Evolutionary conservation across 2,113 vertebrate species (phyloP).

Genomic region (Oreocharis arfaki): DNA sequence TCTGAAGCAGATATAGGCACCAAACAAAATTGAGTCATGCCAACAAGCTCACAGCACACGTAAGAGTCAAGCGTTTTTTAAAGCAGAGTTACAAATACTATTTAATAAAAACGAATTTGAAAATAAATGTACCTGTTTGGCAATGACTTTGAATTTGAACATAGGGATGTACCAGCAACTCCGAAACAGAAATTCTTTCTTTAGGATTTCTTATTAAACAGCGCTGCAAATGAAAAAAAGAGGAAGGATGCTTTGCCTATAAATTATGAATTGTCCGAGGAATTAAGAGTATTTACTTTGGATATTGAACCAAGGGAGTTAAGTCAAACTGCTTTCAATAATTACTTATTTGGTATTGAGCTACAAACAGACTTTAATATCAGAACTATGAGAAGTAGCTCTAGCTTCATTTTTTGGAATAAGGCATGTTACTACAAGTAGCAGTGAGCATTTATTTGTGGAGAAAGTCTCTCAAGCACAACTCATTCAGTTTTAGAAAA

Average conservation of each 20-base stretch:
- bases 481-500: not conserved
- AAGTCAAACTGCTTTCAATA: not conserved
- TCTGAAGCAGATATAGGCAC: not conserved
- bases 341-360: not conserved
- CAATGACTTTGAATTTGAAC: slow-evolving; percentile 82
- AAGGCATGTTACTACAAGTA: not conserved
- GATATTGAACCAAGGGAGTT: not conserved
- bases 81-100: not conserved
- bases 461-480: not conserved
- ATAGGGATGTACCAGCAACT: slow-evolving; percentile 87
- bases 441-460: not conserved
- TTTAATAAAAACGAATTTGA: not conserved
- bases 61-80: not conserved
- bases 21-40: not conserved
- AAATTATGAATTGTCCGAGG: not conserved
- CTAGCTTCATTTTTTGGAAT: not conserved
- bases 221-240: slow-evolving; percentile 60
- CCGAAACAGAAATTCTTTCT: slow-evolving; percentile 86
- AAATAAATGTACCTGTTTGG: slow-evolving; percentile 72
- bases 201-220: slow-evolving; percentile 90
- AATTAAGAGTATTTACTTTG: not conserved
- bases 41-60: not conserved
- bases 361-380: not conserved
- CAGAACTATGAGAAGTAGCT: not conserved
- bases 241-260: not conserved